These are phyloP conservation scores for Phataginus tricuspis DNA, from an alignment of 2,797 vertebrate genomes.

Conservation along the genomic window DNA sequence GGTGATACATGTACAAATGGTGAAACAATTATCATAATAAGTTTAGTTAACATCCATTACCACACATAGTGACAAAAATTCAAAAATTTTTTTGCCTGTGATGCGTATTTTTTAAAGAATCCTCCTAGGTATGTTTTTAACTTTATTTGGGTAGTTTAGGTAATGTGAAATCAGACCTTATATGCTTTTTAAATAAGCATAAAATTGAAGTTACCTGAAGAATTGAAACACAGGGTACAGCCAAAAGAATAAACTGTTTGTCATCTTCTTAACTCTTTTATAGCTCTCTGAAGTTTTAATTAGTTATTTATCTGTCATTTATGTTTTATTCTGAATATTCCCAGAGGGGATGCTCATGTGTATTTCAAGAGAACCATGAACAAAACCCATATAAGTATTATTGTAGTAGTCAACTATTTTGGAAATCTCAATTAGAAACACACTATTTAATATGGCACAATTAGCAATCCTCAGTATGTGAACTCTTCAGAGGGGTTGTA, in stretches of 20 bases:
- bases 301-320: background rate
- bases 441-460: background rate
- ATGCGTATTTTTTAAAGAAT: background rate
- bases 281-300: background rate
- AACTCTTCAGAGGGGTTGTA: background rate
- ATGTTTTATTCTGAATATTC: background rate
- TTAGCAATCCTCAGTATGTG: background rate
- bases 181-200: slow-evolving; percentile 4
- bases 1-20: too few relatives aligned
- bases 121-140: background rate
- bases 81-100: background rate
- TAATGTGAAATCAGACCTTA: background rate
- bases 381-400: background rate
- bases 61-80: background rate
- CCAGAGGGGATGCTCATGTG: background rate
- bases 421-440: background rate
- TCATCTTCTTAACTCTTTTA: background rate
- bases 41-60: background rate
- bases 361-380: slow-evolving; percentile 10
- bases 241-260: slow-evolving; percentile 16
- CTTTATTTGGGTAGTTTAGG: background rate
- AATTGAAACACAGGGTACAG: background rate
- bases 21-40: background rate
- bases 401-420: background rate
- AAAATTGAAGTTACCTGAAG: slow-evolving; percentile 24